Evolutionary conservation across 2,888 invertebrate species (phyloP).

Genomic region (Chrysodeixis includens): DNA sequence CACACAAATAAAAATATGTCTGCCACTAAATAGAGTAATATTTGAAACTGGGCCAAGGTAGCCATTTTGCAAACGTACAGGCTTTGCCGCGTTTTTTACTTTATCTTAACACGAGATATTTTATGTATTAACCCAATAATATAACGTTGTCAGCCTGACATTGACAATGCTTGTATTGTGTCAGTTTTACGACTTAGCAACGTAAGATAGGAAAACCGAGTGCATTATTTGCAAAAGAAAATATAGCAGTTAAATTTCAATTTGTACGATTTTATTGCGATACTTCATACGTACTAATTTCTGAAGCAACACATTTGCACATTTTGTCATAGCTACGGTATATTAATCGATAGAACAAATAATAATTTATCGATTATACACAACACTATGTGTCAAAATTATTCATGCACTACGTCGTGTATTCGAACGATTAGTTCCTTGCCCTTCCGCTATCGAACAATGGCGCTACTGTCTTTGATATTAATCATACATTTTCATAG

Average conservation of each 20-base stretch:
- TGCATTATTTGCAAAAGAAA: no score
- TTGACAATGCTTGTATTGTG: not conserved
- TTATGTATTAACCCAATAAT: not conserved
- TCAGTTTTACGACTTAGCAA: no score
- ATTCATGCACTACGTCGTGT: constrained; percentile 6
- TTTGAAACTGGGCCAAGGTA: constrained; percentile 47
- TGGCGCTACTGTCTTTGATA: constrained; percentile 36
- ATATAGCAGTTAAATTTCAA: no score
- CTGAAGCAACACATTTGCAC: no score
- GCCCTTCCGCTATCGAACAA: constrained; percentile 32
- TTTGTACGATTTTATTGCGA: no score
- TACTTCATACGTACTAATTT: no score
- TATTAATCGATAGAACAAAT: no score
- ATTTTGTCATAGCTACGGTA: no score
- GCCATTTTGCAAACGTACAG: constrained; percentile 24
- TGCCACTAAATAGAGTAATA: constrained; percentile 12
- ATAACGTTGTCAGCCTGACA: not conserved
- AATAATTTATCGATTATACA: not conserved
- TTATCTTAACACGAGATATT: not conserved
- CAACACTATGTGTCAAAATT: not conserved
- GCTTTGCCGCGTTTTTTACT: constrained; percentile 11
- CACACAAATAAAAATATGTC: not conserved
- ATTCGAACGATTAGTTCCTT: constrained; percentile 35
- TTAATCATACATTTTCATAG: constrained; percentile 11
- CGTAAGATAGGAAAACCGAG: no score